These are phyloP conservation scores for Crenuchus spilurus DNA, from an alignment of 2,797 vertebrate species.

Conservation along the genomic window DNA sequence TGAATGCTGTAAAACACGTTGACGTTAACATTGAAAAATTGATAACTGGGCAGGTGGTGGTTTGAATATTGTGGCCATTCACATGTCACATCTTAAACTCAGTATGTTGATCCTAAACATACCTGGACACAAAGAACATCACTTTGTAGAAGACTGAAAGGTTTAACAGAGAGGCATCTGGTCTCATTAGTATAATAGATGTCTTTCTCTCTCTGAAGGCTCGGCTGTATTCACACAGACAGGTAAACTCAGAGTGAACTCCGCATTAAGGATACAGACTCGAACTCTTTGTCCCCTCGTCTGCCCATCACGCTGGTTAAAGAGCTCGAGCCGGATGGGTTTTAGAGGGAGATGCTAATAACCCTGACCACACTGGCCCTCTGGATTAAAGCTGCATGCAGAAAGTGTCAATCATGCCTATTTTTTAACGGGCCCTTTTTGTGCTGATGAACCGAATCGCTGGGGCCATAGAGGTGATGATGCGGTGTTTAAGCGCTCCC, in stretches of 20 bases:
- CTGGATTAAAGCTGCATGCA: slow-evolving; percentile 48
- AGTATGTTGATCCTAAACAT: too few species aligned
- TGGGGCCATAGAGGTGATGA: slow-evolving; percentile 6
- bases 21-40: too few species aligned
- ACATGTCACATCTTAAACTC: too few species aligned
- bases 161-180: neutral
- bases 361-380: slow-evolving; percentile 47
- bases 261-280: slow-evolving; percentile 21
- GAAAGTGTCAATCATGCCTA: slow-evolving; percentile 55
- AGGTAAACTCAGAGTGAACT: slow-evolving; percentile 40
- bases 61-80: too few species aligned
- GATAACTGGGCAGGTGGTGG: too few species aligned
- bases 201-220: neutral
- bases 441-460: slow-evolving; percentile 43
- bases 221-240: neutral
- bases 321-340: slow-evolving; percentile 37
- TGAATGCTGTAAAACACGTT: too few species aligned
- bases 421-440: slow-evolving; percentile 29
- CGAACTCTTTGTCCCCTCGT: slow-evolving; percentile 31
- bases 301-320: slow-evolving; percentile 48
- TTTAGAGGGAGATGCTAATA: slow-evolving; percentile 48
- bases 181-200: neutral
- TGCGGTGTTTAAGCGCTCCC: slow-evolving; percentile 35
- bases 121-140: neutral
- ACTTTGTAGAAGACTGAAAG: neutral